Evolutionary conservation across 2,888 invertebrate species (phyloP).

Genomic region (Drosophila mimica): DNA sequence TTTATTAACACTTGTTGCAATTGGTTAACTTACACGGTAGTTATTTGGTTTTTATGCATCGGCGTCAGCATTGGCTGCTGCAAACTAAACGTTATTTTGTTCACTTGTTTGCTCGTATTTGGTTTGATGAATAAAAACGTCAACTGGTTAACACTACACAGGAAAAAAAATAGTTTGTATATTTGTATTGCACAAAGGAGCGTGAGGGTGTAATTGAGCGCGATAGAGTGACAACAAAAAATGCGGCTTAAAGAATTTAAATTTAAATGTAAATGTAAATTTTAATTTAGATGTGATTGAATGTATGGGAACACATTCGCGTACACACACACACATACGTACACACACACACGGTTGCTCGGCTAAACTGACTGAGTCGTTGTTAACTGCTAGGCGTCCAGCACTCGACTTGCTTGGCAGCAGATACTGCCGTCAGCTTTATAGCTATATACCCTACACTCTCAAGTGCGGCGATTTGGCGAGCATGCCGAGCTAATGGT

Average conservation of each 20-base stretch:
- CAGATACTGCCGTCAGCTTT: constrained; percentile 57
- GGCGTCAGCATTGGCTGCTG: constrained; percentile 3
- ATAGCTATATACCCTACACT: constrained; percentile 58
- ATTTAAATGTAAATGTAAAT: constrained; percentile 17
- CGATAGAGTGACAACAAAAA: neutral
- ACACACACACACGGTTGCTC: constrained; percentile 3
- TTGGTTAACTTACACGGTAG: constrained; percentile 28
- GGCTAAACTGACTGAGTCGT: constrained; percentile 23
- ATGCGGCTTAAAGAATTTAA: constrained; percentile 12
- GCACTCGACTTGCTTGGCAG: constrained; percentile 65
- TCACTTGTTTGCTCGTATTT: neutral
- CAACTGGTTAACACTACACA: constrained; percentile 23
- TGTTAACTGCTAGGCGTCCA: constrained; percentile 72
- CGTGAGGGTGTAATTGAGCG: constrained; percentile 2
- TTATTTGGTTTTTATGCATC: constrained; percentile 4
- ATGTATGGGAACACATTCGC: neutral
- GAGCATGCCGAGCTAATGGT: constrained; percentile 13
- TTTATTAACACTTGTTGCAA: constrained; percentile 45
- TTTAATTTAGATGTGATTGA: constrained; percentile 10
- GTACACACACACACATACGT: neutral
- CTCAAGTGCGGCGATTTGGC: neutral
- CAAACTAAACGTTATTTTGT: constrained; percentile 9
- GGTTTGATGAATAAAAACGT: constrained; percentile 2
- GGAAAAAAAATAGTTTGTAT: constrained; percentile 4
- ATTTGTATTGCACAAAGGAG: constrained; percentile 14